Evolutionary conservation across 2,797 vertebrate genomes (phyloP), one percentile per base, ranked within the genome.

Genomic region (Anguilla marmorata): DNA sequence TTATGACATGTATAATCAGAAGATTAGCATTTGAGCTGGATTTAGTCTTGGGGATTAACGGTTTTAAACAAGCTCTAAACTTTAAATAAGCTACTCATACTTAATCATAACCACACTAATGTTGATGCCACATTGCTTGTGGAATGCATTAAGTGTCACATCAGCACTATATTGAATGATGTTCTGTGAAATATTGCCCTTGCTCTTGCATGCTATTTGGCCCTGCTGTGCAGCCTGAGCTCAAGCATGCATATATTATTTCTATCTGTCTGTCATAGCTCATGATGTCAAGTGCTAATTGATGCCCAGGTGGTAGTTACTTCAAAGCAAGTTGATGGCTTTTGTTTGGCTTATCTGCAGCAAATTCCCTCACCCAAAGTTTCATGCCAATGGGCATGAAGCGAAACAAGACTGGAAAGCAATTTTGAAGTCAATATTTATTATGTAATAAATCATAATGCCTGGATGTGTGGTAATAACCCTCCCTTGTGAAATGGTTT

Each of bases 381-480:
- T 76, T 37, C 33, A 76, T 37, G 14, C 72, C 27, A 76, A 21
- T 76, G 72, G 72, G 33, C 72, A 76, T 76, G 72, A 76, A 76
- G 72, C 21, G 33, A 76, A 76, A 76, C 24, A 76, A 76, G 27
- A 76, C 33, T 76, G 27, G 14, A 14, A 76, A 33, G 72, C 72
- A 37, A 76, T 76, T 33, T 37, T 76, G 33, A 33, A 76, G 27
- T 76, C 72, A 76, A 76, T 76, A 37, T 76, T 76, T 76, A 76
- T 76, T 37, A 76, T 76, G 72, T 5, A 76, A 76, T 76, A 33
- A 76, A 37, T 76, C 72, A 76, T 33, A 76, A 16, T 33, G 2
- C 33, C 9, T 76, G 72, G 72, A 76, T 37, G 72, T 76, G 72
- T 16, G 72, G 33, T 76, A 76, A 76, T 37, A 76, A 19, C 33